A percentile compares a stretch with the other conserved stretches of the same genome.
phyloP scores from a whole-genome alignment of 2,797 vertebrate species.

The Channa striata region DNA sequence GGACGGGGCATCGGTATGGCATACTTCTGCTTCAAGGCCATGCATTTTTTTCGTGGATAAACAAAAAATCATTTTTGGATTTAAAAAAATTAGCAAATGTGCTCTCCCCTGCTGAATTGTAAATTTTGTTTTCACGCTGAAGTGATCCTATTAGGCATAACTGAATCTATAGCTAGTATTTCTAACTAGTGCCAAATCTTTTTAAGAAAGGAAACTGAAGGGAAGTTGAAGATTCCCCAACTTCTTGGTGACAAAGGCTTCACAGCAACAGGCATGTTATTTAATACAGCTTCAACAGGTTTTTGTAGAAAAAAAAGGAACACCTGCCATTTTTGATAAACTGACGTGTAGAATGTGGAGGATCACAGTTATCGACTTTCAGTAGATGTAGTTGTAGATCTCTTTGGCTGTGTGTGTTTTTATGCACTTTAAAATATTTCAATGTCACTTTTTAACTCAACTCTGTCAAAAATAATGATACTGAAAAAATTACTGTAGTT shows the following conservation, averaged over 20 bases:
- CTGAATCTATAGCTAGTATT: not conserved
- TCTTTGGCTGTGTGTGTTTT: no score
- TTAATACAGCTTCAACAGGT: conserved; percentile 5
- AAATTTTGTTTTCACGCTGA: no score
- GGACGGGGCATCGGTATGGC: not conserved
- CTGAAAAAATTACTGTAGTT: no score
- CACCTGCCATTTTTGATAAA: no score
- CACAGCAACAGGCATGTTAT: not conserved
- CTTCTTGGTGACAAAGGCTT: not conserved
- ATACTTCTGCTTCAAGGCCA: not conserved
- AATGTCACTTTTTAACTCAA: no score
- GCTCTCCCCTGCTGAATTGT: conserved; percentile 16
- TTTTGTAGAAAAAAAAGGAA: not conserved
- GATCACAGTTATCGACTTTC: no score
- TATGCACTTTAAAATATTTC: no score
- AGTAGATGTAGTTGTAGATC: no score
- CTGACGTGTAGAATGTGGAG: no score
- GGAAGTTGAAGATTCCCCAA: not conserved
- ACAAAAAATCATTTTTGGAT: no score
- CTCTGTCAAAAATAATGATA: no score
- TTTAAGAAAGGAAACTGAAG: not conserved
- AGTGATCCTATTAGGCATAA: no score
- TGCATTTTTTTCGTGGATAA: not conserved
- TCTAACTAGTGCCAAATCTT: conserved; percentile 21
- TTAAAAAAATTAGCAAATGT: not conserved